Conservation (phyloP, 2,113 vertebrate genomes). For the Sceloporus tristichus region DNA sequence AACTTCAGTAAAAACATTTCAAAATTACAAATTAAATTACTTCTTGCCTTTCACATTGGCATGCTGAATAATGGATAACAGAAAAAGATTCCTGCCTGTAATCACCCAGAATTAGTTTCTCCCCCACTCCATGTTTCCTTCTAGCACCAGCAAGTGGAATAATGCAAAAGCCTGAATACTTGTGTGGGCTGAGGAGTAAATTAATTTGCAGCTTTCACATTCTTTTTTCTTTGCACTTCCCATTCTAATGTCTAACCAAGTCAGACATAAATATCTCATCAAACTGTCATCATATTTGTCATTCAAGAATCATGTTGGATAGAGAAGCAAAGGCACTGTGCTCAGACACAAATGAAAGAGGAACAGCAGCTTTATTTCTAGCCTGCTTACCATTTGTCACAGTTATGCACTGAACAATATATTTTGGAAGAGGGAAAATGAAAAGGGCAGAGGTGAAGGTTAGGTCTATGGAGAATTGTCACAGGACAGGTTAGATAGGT, state of each 20-base stretch:
- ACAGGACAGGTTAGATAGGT: not conserved
- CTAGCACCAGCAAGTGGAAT: not conserved
- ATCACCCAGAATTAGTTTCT: too few relatives aligned
- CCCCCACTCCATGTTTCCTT: not conserved
- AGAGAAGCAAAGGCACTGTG: not conserved
- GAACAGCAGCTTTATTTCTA: not conserved
- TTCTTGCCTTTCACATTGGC: too few relatives aligned
- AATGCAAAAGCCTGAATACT: not conserved
- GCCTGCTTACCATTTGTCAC: not conserved
- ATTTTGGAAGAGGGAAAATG: not conserved
- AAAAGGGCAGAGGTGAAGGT: not conserved
- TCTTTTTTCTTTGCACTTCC: not conserved
- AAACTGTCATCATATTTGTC: not conserved
- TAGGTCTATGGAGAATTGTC: not conserved
- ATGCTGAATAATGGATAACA: too few relatives aligned
- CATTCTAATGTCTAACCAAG: not conserved
- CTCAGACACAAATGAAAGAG: not conserved
- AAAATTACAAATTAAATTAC: too few relatives aligned
- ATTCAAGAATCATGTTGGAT: not conserved
- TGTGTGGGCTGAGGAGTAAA: not conserved
- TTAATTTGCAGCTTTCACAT: not conserved
- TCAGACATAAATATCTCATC: not conserved
- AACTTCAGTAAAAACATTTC: too few relatives aligned
- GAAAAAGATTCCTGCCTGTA: too few relatives aligned
- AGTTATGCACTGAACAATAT: not conserved